phyloP scores from a whole-genome alignment of 2,888 invertebrate genomes.

The Druceiella hillmani region DNA sequence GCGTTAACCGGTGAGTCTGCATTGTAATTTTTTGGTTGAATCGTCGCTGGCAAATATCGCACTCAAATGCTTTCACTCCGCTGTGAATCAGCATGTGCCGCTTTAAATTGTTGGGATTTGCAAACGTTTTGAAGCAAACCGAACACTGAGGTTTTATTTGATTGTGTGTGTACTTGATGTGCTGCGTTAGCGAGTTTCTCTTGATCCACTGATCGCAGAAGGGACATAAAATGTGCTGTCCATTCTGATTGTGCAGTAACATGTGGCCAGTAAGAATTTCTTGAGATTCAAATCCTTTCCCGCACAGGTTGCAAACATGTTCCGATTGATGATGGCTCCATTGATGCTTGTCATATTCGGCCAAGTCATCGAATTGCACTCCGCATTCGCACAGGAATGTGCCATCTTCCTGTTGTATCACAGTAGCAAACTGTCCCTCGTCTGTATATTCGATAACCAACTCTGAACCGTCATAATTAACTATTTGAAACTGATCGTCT shows the following conservation, averaged over 20 bases:
- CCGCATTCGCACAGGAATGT: constrained; percentile 45
- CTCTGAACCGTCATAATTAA: constrained; percentile 44
- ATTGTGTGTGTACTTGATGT: constrained; percentile 45
- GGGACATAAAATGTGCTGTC: constrained; percentile 36
- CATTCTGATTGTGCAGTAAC: constrained; percentile 38
- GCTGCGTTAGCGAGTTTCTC: constrained; percentile 41
- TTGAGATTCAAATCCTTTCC: constrained; percentile 43
- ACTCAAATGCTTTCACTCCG: constrained; percentile 42
- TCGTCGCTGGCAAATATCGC: constrained; percentile 43
- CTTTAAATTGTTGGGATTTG: constrained; percentile 46
- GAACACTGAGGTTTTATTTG: constrained; percentile 41
- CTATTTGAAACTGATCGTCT: constrained; percentile 35
- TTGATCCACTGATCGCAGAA: constrained; percentile 40
- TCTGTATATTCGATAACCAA: constrained; percentile 46
- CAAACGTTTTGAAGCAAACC: constrained; percentile 43
- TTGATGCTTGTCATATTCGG: constrained; percentile 43
- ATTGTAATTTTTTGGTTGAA: constrained; percentile 49
- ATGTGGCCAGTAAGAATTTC: constrained; percentile 45
- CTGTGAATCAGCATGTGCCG: constrained; percentile 49
- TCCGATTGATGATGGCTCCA: constrained; percentile 35
- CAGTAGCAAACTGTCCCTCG: constrained; percentile 39
- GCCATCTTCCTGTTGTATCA: constrained; percentile 41
- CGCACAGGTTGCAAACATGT: constrained; percentile 41
- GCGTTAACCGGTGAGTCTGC: constrained; percentile 46
- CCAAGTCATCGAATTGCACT: constrained; percentile 38